Evolutionary conservation across 1,140 invertebrate genomes (phyloP).

Genomic region (Apis cerana): DNA sequence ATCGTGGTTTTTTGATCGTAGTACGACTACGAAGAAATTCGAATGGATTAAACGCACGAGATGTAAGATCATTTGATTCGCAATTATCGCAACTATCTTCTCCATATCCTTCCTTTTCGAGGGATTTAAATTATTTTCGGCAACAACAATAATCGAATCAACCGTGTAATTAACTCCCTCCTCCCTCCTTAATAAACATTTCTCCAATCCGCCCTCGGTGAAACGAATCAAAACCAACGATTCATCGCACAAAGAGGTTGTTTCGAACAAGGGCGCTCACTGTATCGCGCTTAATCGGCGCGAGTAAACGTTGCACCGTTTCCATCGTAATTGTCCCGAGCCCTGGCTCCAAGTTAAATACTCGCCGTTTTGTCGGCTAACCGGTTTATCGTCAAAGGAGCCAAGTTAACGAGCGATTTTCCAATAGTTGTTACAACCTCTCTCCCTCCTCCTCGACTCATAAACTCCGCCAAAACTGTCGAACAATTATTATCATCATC

Average conservation of each 20-base stretch:
- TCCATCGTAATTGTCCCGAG: constrained; percentile 12
- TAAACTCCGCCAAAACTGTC: constrained; percentile 17
- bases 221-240: background rate
- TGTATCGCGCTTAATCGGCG: background rate
- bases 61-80: too few species aligned
- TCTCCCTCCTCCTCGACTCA: background rate
- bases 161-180: background rate
- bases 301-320: constrained; percentile 12
- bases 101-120: too few species aligned
- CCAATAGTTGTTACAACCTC: constrained; percentile 7
- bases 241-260: too few species aligned
- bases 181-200: background rate
- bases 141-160: too few species aligned
- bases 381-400: constrained; percentile 45
- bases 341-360: constrained; percentile 26
- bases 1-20: too few species aligned
- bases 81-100: too few species aligned
- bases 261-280: background rate
- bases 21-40: too few species aligned
- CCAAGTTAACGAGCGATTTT: constrained; percentile 43
- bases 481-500: constrained; percentile 14
- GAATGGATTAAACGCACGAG: too few species aligned
- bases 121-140: too few species aligned
- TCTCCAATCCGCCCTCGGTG: background rate
- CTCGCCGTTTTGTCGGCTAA: constrained; percentile 38